phyloP scores from a whole-genome alignment of 2,113 vertebrate genomes.

The Apteryx mantelli region DNA sequence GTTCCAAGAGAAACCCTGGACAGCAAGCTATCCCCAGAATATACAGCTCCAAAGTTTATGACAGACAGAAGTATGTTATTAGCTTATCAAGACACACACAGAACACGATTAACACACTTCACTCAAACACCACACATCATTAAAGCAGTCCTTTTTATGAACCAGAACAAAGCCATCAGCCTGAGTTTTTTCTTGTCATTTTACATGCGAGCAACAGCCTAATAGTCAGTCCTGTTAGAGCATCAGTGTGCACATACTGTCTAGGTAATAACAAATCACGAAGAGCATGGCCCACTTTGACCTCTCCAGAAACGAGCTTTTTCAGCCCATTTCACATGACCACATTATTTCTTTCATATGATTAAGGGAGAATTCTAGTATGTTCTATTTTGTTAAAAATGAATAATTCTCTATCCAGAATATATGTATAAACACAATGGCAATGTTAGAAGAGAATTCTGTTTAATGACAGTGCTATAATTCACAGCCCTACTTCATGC shows the following conservation, averaged over 20 bases:
- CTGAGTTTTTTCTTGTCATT: neutral
- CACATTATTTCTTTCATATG: neutral
- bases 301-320: neutral
- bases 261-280: neutral
- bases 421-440: neutral
- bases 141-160: neutral
- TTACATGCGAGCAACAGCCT: fast-evolving
- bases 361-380: neutral
- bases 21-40: neutral
- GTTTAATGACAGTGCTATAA: neutral
- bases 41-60: neutral
- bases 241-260: neutral
- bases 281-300: fast-evolving
- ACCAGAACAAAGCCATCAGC: neutral
- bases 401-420: neutral
- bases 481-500: neutral
- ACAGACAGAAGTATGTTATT: fast-evolving
- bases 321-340: neutral
- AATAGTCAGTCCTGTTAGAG: neutral
- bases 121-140: neutral
- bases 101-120: fast-evolving
- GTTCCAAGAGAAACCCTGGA: neutral
- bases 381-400: neutral
- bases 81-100: neutral
- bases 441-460: neutral